Evolutionary conservation across 2,888 invertebrate species (phyloP).

Genomic region (Harmothoe impar): DNA sequence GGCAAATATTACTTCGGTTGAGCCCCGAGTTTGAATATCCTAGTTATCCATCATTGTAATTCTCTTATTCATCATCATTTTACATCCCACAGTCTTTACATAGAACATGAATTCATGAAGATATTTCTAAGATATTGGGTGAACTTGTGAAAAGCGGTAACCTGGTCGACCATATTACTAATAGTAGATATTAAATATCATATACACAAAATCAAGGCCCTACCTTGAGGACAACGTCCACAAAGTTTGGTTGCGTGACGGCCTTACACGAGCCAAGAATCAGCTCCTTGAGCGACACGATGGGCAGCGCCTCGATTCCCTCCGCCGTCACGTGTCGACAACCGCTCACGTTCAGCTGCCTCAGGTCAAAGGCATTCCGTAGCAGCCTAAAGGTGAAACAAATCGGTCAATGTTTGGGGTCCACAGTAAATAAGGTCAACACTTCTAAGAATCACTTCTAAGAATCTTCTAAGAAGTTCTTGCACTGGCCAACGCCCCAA

Average conservation of each 20-base stretch:
- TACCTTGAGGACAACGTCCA: constrained; percentile 37
- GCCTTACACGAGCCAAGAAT: neutral
- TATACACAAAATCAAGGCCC: too few relatives aligned
- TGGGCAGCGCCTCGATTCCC: constrained; percentile 29
- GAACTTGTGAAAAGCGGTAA: neutral
- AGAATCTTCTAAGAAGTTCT: neutral
- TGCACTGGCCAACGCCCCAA: too few relatives aligned
- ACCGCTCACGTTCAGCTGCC: neutral
- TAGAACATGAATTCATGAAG: too few relatives aligned
- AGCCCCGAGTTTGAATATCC: too few relatives aligned
- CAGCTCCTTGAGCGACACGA: constrained; percentile 9
- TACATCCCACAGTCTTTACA: too few relatives aligned
- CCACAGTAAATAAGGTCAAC: too few relatives aligned
- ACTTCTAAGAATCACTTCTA: neutral
- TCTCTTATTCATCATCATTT: too few relatives aligned
- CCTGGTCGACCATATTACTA: neutral
- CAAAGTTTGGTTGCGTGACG: neutral
- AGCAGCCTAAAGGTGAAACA: neutral
- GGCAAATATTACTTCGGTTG: too few relatives aligned
- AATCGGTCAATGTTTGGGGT: neutral
- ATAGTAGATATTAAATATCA: too few relatives aligned
- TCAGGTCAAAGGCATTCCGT: constrained; percentile 40
- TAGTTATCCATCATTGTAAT: too few relatives aligned
- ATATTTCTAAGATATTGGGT: too few relatives aligned
- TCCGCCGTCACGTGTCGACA: constrained; percentile 12